Evolutionary conservation across 2,113 vertebrate species (phyloP).

Genomic region (Irena cyanogastra): DNA sequence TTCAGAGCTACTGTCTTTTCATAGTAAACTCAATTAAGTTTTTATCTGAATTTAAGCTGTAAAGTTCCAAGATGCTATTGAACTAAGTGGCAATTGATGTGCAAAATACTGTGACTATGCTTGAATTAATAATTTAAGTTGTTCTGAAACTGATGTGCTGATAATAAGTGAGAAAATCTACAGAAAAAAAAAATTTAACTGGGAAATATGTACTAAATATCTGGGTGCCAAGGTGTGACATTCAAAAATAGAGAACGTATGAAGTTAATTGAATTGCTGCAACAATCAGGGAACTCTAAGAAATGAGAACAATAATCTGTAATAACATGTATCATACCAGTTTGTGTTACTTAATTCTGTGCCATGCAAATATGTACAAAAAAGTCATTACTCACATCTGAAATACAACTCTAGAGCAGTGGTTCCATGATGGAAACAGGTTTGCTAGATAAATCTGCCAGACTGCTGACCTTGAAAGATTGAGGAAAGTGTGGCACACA

Average conservation of each 20-base stretch:
- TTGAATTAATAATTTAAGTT: not conserved
- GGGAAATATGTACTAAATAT: not conserved
- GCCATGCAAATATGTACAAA: not conserved
- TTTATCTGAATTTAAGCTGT: not conserved
- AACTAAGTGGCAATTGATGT: not conserved
- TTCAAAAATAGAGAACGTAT: not conserved
- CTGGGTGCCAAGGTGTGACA: not conserved
- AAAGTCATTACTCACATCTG: not conserved
- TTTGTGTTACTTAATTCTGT: not conserved
- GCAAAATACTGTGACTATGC: not conserved
- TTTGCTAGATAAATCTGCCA: not conserved
- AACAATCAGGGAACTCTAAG: not conserved
- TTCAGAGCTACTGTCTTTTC: not conserved
- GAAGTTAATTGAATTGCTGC: not conserved
- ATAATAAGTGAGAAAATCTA: not conserved
- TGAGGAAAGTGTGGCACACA: accelerated
- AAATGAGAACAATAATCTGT: not conserved
- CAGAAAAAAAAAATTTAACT: not conserved
- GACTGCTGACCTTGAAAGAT: not conserved
- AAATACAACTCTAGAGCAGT: not conserved
- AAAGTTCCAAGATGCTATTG: not conserved
- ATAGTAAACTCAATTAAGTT: not conserved
- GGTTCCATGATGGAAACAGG: not conserved
- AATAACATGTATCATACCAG: not conserved
- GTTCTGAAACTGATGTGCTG: not conserved